Base-by-base conservation (phyloP, 2,113 vertebrate species). In the Plectropomus leopardus region DNA sequence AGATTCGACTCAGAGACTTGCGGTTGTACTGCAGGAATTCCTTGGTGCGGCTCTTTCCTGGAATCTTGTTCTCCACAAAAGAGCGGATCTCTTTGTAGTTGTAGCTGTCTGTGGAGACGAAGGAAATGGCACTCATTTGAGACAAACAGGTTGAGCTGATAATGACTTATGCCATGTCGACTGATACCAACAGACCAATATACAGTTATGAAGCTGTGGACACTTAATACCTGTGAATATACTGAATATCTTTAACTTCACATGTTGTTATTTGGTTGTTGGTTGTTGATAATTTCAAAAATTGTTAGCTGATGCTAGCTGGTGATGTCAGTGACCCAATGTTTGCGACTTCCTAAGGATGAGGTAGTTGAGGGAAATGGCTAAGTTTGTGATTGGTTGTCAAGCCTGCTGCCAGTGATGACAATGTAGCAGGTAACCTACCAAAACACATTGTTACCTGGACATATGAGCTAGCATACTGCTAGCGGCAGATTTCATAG, bases 51-150 rank as follows among this genome's bases (percentile, higher is more conserved):
- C 90, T 95, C 68, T 95, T 92, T 0, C 95, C 93, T 6, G 94
- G 96, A 0, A 92, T 95, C 91, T 99, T 99, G 45, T 96, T 99
- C 89, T 99, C 98, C 87, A 97, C 96, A 1, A 99, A 99, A 40
- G 98, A 99, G 45, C 98, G 97, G 19, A 99, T 93, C 92, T 99
- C 98, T 79, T 95, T 96, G 94, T 97, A 99, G 90, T 82, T 95
- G 13, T 95, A 97, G 59, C 88, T 94, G 40, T 96, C 98, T 99
- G 73, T 4, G 72, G 11, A 65, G 11, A 64, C 78, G n/a, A 67
- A 48, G 66, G 51, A 24, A 68, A 68, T 5, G 44, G 23, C 10
- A 16, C 45, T 44, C 21, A n/a, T 11, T 14, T 16, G 21, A 51
- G 32, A 21, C 7, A 26, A 5, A 0, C 4, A 45, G 21, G 10